Percentiles rank a stretch among this genome's conserved stretches.
Conservation (phyloP, 1,140 invertebrate genomes). For the Protaetia brevitarsis region DNA sequence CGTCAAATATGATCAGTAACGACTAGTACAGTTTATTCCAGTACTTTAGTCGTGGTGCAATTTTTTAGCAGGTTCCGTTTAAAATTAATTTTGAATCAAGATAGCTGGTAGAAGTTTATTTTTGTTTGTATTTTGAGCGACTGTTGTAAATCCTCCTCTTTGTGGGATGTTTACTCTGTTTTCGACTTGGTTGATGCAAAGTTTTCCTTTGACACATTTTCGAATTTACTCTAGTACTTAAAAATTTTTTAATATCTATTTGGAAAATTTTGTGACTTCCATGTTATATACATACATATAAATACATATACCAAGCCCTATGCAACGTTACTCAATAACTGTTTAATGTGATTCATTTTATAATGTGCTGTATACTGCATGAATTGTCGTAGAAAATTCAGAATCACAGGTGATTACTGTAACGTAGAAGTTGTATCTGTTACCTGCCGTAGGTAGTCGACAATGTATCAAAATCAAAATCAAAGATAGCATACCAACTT, state of each 20-base stretch:
- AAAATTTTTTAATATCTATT: conserved; percentile 9
- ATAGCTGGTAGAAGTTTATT: conserved; percentile 3
- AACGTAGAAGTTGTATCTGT: conserved; percentile 10
- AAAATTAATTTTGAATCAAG: background rate
- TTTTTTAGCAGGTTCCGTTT: background rate
- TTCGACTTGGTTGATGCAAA: conserved; percentile 23
- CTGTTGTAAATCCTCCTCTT: conserved; percentile 35
- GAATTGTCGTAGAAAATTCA: conserved; percentile 35
- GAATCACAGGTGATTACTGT: conserved; percentile 16
- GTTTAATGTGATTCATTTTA: conserved; percentile 43
- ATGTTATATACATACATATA: conserved; percentile 17
- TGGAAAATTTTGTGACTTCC: conserved; percentile 25
- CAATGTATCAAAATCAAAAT: conserved; percentile 10
- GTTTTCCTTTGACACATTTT: conserved; percentile 23
- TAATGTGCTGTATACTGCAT: conserved; percentile 42
- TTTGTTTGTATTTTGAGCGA: conserved; percentile 34
- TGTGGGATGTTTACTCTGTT: conserved; percentile 30
- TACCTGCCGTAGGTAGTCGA: conserved; percentile 12
- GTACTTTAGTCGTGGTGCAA: background rate
- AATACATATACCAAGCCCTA: conserved; percentile 35
- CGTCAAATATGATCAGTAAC: background rate
- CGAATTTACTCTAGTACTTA: conserved; percentile 23
- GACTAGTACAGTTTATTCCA: background rate
- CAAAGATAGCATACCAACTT: background rate
- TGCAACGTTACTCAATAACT: conserved; percentile 40